Conservation (phyloP, 2,113 vertebrate genomes). For the Scomber scombrus region DNA sequence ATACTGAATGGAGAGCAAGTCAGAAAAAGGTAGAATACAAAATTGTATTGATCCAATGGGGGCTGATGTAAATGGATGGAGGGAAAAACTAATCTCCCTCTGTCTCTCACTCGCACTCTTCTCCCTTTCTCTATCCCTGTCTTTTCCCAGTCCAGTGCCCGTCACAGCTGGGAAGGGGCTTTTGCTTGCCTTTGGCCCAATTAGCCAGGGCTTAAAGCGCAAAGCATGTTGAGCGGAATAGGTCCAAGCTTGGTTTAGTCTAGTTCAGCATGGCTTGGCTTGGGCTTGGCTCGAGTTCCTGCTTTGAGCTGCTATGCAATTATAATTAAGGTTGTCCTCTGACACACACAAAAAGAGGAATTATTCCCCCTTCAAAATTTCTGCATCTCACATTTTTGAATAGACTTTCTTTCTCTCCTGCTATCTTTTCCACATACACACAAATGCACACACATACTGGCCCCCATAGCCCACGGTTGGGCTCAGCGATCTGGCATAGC, state of each 20-base stretch:
- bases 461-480: slow-evolving; percentile 58
- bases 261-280: slow-evolving; percentile 82
- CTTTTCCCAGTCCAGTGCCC: slow-evolving; percentile 71
- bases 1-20: slow-evolving; percentile 48
- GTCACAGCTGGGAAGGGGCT: slow-evolving; percentile 77
- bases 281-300: slow-evolving; percentile 61
- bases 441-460: slow-evolving; percentile 35
- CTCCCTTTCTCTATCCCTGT: slow-evolving; percentile 53
- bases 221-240: slow-evolving; percentile 74
- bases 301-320: slow-evolving; percentile 79
- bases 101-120: slow-evolving; percentile 33
- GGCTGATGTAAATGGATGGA: slow-evolving; percentile 64
- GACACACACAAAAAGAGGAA: slow-evolving; percentile 72
- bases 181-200: slow-evolving; percentile 80
- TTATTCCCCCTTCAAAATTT: slow-evolving; percentile 58
- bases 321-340: slow-evolving; percentile 80
- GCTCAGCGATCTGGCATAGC: slow-evolving; percentile 75
- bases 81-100: slow-evolving; percentile 40
- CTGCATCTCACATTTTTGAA: slow-evolving; percentile 60
- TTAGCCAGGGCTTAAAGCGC: slow-evolving; percentile 80
- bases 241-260: slow-evolving; percentile 77
- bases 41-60: slow-evolving; percentile 70
- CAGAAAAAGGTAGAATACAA: slow-evolving; percentile 55
- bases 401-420: slow-evolving; percentile 36
- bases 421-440: slow-evolving; percentile 40